These are phyloP conservation scores for Clunio marinus DNA, from an alignment of 2,888 invertebrate species.

Conservation along the genomic window DNA sequence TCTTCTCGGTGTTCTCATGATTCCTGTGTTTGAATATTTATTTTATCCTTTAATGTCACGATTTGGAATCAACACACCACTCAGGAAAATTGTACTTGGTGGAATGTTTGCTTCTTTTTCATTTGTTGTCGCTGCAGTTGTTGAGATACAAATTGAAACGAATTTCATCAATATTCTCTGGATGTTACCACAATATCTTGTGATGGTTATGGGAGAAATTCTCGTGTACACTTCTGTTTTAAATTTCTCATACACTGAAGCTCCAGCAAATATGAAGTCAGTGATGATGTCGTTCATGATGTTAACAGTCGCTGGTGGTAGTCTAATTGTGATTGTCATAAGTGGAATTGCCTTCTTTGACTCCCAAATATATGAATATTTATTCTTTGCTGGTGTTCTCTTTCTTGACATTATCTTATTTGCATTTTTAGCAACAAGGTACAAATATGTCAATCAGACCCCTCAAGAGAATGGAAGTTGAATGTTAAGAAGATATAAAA, in stretches of 20 bases:
- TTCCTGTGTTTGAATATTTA: slow-evolving; percentile 75
- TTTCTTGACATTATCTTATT: slow-evolving; percentile 1
- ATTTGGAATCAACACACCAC: slow-evolving; percentile 64
- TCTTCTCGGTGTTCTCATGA: slow-evolving; percentile 73
- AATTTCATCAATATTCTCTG: neutral
- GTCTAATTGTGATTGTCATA: slow-evolving; percentile 18
- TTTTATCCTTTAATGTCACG: slow-evolving; percentile 76
- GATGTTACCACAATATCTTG: slow-evolving; percentile 18
- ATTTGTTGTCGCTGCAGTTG: slow-evolving; percentile 82
- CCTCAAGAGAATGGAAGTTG: too few relatives aligned
- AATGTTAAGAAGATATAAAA: too few relatives aligned
- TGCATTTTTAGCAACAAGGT: neutral
- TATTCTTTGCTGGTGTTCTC: slow-evolving; percentile 14
- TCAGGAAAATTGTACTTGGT: slow-evolving; percentile 83
- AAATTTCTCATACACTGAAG: slow-evolving; percentile 22
- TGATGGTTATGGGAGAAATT: neutral
- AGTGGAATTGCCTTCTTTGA: slow-evolving; percentile 19
- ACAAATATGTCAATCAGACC: slow-evolving; percentile 7
- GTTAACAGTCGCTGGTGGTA: slow-evolving; percentile 21
- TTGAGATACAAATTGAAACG: slow-evolving; percentile 54
- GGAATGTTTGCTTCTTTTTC: slow-evolving; percentile 79
- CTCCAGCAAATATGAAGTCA: slow-evolving; percentile 12
- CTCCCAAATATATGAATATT: slow-evolving; percentile 10
- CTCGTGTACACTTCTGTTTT: slow-evolving; percentile 4
- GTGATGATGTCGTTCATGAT: slow-evolving; percentile 6